Evolutionary conservation across 2,797 vertebrate species (phyloP), one percentile per base, ranked within the genome.

Genomic region (Psittacula echo): DNA sequence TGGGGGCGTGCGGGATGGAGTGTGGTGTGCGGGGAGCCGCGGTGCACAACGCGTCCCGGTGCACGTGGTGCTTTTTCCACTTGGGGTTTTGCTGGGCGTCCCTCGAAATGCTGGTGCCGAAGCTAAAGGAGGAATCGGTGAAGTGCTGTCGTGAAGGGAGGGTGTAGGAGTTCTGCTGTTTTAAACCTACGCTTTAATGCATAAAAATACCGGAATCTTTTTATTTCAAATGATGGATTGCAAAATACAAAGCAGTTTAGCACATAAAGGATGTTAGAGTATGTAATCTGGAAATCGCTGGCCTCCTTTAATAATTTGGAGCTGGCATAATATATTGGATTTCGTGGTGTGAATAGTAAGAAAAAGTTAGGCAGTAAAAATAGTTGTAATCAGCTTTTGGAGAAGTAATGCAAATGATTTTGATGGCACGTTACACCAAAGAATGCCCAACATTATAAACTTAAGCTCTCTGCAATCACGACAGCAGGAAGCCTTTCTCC

Each of bases 301-400:
- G 8, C 29, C 66, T 88, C 30, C 11, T 76, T 74, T 84, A 78
- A 90, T 76, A 78, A 75, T 80, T 66, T 90, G 37, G 13, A 73
- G 19, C 27, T 16, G 45, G 24, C 10, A 41, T 51, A 72, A 66
- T 79, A 17, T 16, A 21, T 77, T 81, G 13, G 29, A 7, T 80
- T 85, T 50, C 11, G 39, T 60, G 39, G 60, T 94, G 68, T 77
- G 81, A 68, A 73, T 58, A 51, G 39, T 54, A 83, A 90, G 51
- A 41, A 79, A 87, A 93, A 88, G 51, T 92, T 91, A 65, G 29
- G 39, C 22, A 72, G 65, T 74, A 62, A 80, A 92, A 89, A 75
- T 22, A 80, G 56, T 34, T 87, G 42, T 50, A 72, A 58, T 90
- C 92, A 93, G 48, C 44, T 76, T 47, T 65, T 22, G 30, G 56